Conservation (phyloP, 1,140 invertebrate genomes). For the Drosophila busckii region DNA sequence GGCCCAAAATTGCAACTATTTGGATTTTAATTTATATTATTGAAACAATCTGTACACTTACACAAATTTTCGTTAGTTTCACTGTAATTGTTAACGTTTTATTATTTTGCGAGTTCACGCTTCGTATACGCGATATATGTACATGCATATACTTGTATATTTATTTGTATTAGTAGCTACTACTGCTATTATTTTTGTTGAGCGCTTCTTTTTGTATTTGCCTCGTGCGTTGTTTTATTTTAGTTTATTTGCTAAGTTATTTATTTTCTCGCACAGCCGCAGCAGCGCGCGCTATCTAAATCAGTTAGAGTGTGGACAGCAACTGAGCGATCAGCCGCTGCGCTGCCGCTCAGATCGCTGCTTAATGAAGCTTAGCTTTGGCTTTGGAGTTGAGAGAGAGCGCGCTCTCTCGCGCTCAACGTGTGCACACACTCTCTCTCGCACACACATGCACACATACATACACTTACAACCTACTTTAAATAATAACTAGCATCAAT, state of each 20-base stretch:
- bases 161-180: slow-evolving; percentile 14
- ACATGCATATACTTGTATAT: slow-evolving; percentile 7
- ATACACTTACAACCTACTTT: slow-evolving; percentile 36
- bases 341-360: slow-evolving; percentile 34
- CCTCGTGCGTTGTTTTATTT: slow-evolving; percentile 20
- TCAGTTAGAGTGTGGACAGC: slow-evolving; percentile 58
- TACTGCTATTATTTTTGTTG: slow-evolving; percentile 32
- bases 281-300: slow-evolving; percentile 58
- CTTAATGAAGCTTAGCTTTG: slow-evolving; percentile 64
- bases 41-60: slow-evolving; percentile 18
- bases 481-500: slow-evolving; percentile 66
- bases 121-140: slow-evolving; percentile 67
- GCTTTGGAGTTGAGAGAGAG: slow-evolving; percentile 48
- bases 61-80: slow-evolving; percentile 39
- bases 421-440: slow-evolving; percentile 14
- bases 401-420: slow-evolving; percentile 6
- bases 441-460: slow-evolving; percentile 1
- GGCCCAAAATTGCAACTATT: no score
- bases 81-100: slow-evolving; percentile 41
- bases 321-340: slow-evolving; percentile 58
- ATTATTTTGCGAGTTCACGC: slow-evolving; percentile 59
- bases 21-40: no score
- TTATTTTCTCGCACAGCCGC: slow-evolving; percentile 19
- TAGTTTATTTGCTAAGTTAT: slow-evolving; percentile 26
- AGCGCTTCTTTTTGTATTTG: slow-evolving; percentile 15